Conservation (phyloP, 37 sponge, comb jelly and placozoan genomes). For the Axinella damicornis region DNA sequence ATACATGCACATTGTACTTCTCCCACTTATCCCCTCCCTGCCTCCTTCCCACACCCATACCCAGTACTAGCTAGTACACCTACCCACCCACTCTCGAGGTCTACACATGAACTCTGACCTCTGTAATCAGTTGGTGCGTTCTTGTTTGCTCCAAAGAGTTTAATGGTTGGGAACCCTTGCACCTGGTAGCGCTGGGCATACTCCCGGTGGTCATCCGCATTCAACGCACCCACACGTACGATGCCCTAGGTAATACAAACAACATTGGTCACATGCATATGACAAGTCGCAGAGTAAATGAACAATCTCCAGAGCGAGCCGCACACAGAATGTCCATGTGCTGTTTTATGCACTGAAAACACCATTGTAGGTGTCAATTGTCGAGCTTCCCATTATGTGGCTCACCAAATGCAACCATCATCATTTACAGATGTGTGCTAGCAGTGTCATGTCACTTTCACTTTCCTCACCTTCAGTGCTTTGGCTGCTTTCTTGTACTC, state of each 20-base stretch:
- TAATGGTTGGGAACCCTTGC: slow-evolving; percentile 97
- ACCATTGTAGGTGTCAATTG: too few relatives aligned
- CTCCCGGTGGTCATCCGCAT: slow-evolving; percentile 83
- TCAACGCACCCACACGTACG: slow-evolving; percentile 92
- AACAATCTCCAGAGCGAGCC: too few relatives aligned
- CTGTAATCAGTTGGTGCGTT: slow-evolving; percentile 87
- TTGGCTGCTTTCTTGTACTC: slow-evolving; percentile 98
- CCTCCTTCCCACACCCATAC: too few relatives aligned
- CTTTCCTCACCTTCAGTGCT: slow-evolving; percentile 77
- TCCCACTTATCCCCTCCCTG: not conserved
- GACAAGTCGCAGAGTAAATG: not conserved
- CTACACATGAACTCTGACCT: slow-evolving; percentile 29
- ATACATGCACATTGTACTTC: not conserved
- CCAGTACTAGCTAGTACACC: too few relatives aligned
- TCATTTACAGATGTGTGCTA: not conserved
- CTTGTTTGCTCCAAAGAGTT: slow-evolving; percentile 97
- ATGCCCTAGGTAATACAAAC: slow-evolving; percentile 61
- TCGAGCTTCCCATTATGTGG: too few relatives aligned
- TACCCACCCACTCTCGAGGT: too few relatives aligned
- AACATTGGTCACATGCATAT: not conserved
- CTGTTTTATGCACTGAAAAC: too few relatives aligned
- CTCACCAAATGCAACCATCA: not conserved
- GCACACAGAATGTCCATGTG: not conserved
- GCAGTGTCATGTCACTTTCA: too few relatives aligned
- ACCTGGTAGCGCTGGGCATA: slow-evolving; percentile 88